Base-by-base conservation (phyloP, 2,797 vertebrate genomes). In the Lerista edwardsae region DNA sequence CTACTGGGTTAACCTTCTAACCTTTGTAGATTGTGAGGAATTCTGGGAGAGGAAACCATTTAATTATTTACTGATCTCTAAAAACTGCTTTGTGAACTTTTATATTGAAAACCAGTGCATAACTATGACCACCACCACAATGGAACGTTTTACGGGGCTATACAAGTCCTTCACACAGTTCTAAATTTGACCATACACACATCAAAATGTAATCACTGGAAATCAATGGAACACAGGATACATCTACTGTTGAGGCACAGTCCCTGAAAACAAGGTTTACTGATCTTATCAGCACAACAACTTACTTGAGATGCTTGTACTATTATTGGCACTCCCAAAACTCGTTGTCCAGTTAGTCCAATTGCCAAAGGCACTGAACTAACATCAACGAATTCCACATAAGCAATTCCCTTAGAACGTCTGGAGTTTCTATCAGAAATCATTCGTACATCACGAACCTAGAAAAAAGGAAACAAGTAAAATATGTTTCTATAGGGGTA, bases 391-490 rank as follows among this genome's bases (percentile, higher is more conserved):
- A 99, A 99, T 86, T 99, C 98, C n/a, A 99, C 98, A 86, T 99
- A 99, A 72, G 98, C 98, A 87, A 99, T 99, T 94, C 98, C 98
- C 94, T 99, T 99, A 9, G 98, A 99, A 88, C 98, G 97, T 83
- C 98, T 97, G n/a, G 98, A 99, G 95, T 99, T 99, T 93, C 98
- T 96, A 94, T 99, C 98, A 0, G 98, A 99, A 94, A 99, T 99
- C 97, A 99, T 99, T 87, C 98, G 95, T 77, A 99, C 98, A 79
- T 99, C 98, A 81, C 98, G 97, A 64, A 99, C 98, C 98, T 99
- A 85, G 82, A 78, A 82, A n/a, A 89, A 91, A 10, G 14, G 6
- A 25, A 55, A 29, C 27, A 34, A 4, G 34, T 57, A 17, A 68
- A 80, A 31, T 21, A 11, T 67, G 19, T 64, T 64, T n/a, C 9